Percentiles rank a stretch among this genome's conserved stretches.
Conservation (phyloP, 2,113 vertebrate genomes). For the Sylvietta virens region DNA sequence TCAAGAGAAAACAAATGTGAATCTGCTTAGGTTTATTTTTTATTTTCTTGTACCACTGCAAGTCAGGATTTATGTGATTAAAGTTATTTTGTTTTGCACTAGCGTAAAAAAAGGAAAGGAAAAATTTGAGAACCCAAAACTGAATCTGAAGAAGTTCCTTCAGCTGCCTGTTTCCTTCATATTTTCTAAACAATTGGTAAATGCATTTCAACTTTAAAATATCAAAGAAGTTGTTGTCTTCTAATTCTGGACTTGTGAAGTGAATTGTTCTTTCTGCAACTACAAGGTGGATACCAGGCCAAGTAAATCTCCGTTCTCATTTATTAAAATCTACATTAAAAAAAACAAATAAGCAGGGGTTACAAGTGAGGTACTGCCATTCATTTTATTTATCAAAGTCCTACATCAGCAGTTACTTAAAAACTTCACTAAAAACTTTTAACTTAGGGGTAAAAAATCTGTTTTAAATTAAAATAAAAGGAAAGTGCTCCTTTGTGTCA, state of each 20-base stretch:
- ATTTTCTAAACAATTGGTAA: not conserved
- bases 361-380: not conserved
- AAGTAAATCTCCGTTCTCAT: not conserved
- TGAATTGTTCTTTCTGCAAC: not conserved
- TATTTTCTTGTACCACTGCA: not conserved
- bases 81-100: not conserved
- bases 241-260: not conserved
- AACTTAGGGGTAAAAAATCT: not conserved
- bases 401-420: not conserved
- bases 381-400: constrained; percentile 6
- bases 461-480: constrained; percentile 30
- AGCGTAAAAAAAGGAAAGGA: not conserved
- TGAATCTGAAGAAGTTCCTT: not conserved
- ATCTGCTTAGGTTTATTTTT: not conserved
- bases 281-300: not conserved
- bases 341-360: not conserved
- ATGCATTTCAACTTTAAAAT: not conserved
- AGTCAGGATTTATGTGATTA: not conserved
- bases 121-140: not conserved
- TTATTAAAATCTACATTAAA: not conserved
- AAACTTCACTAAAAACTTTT: not conserved
- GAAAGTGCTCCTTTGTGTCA: not conserved
- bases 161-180: not conserved
- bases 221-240: not conserved
- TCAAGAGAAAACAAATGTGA: not conserved